Evolutionary conservation across 2,888 invertebrate genomes (phyloP), one percentile per base, ranked within the genome.

Genomic region (Microctonus brassicae): DNA sequence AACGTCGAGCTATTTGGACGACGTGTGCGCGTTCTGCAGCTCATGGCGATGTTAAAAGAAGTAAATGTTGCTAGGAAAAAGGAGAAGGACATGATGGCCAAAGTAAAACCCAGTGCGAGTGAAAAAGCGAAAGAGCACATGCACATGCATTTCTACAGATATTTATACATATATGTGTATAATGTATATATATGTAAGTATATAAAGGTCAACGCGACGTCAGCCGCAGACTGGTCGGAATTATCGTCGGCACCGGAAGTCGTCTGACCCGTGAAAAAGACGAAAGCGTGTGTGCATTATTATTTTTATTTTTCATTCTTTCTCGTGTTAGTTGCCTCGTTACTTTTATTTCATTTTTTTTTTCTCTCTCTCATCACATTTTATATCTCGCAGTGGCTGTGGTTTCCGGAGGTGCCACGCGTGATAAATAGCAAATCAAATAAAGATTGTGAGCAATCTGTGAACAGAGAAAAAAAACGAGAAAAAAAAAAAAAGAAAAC

Each of bases 141-240:
- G 17, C 47, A n/a, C 17, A n/a, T 47, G 7, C 7, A 42, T 17
- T 6, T n/a, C 11, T 3, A 42, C 0, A 10, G 17, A 20, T 20
- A 58, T 9, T 10, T n/a, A 29, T n/a, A n/a, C 7, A 33, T 17
- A 33, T n/a, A 17, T 7, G 6, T 5, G n/a, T n/a, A n/a, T n/a
- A n/a, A 33, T 10, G 33, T n/a, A 47, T n/a, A 47, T 47, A 47
- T 20, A 47, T 36, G 10, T 34, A 11, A 10, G n/a, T 36, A 39
- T 61, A 13, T 63, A 47, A 24, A 29, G 67, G 66, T 66, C 53
- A 57, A 39, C 67, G 67, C 62, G 22, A 63, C 67, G 58, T 63
- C 67, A 63, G 63, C 72, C 72, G 62, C 67, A 72, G 72, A 68
- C 72, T 66, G 53, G 63, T 60, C 58, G 55, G 63, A 72, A 72